Base-by-base conservation (phyloP, 2,797 vertebrate genomes). In the Labroides dimidiatus region DNA sequence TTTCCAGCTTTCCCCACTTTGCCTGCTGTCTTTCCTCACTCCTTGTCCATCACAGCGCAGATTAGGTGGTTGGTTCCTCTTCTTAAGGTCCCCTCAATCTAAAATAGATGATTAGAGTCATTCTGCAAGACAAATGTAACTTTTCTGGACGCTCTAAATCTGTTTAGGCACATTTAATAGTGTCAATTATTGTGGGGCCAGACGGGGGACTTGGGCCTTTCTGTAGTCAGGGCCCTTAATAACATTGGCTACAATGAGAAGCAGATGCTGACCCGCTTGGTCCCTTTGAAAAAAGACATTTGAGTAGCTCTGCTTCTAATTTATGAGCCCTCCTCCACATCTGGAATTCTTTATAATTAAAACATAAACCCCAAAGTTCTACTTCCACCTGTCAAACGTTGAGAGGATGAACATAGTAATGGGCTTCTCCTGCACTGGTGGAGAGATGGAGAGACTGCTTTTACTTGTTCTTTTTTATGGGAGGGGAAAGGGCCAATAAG, bases 261-360 rank as follows among this genome's bases (percentile, higher is more conserved):
- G 95, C 97, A 99, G 97, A 98, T 98, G 97, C 95, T 94, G 96
- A 95, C 94, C 96, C 91, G 94, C 93, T 95, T 95, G 94, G 94
- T 95, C 93, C 87, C 96, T 96, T 97, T 97, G 95, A 96, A 97
- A 96, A 97, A 96, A 96, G 96, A 96, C 94, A 95, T 96, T 95
- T 90, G 95, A 97, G 95, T 93, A 94, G 95, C 93, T 96, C 96
- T 98, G 97, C 95, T 96, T 98, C 96, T 98, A 96, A 98, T 99
- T 98, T 98, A 96, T 93, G 91, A 92, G 93, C 88, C 94, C 88
- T 94, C 92, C 95, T 96, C 94, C 94, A 97, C 97, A 98, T 99
- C 97, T 99, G 97, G 97, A 98, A 96, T 97, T 95, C 95, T 95
- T 99, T 99, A 98, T 96, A 98, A 99, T 99, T 98, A 98, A 98